Base-by-base conservation (phyloP, 1,140 invertebrate genomes). In the Lepidurus arcticus region DNA sequence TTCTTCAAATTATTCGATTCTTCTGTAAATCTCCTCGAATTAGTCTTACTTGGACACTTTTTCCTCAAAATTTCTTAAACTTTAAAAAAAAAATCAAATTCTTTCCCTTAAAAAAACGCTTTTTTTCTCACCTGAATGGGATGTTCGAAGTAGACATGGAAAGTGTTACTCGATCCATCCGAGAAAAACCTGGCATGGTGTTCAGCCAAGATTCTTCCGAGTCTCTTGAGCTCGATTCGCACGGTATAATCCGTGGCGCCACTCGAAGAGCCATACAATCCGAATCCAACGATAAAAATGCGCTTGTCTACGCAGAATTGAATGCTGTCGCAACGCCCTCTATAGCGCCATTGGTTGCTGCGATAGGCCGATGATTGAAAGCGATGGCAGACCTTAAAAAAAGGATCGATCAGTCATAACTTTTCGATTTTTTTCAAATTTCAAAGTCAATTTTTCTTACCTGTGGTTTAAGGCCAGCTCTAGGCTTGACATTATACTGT, bases 311-410 rank as follows among this genome's bases (percentile, higher is more conserved):
- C 94, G 81, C 92, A 94, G 84, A 97, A 97, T 83, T 96, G 94
- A 82, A 97, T 96, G 44, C 92, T 94, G 83, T 96, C 95, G 83
- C 94, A 96, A 73, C 94, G 88, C 13, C 94, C 94, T 82, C 95
- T 88, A 83, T 96, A 97, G 45, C 94, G 89, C 94, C 95, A 97
- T 82, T 98, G 96, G 84, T 98, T 98, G 82, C 93, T 95, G 81
- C 96, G 90, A 84, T 98, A 98, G 5, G 96, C 96, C 83, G 94
- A 97, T 1, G 95, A 97, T 84, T 96, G 94, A 84, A 98, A 98
- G 84, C 96, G 88, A 84, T 96, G 95, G 83, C 95, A 97, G 13
- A 95, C 91, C 91, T 93, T 85, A 42, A 87, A 86, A 81, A 74
- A 44, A n/a, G 74, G 1, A 24, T 13, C 75, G 53, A 73, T 79